Evolutionary conservation across 2,888 invertebrate species (phyloP).

Genomic region (Smittia sp.): DNA sequence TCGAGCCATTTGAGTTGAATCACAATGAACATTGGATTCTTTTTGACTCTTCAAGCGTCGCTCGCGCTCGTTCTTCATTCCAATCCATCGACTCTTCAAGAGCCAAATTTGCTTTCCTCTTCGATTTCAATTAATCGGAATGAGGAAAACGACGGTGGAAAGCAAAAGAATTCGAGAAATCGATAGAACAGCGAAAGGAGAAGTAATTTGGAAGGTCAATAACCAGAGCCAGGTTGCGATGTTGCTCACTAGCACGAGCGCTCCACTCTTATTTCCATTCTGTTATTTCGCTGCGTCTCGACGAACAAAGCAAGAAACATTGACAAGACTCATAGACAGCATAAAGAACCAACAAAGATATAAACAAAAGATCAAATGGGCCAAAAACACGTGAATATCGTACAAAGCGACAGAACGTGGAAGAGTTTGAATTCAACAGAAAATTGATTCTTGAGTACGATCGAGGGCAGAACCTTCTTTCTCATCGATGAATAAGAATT

Average conservation of each 20-base stretch:
- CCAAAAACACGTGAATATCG: neutral
- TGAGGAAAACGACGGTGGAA: constrained; percentile 12
- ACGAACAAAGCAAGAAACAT: neutral
- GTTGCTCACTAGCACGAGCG: neutral
- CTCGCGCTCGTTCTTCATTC: neutral
- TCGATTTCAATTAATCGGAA: constrained; percentile 28
- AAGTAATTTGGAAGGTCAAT: constrained; percentile 32
- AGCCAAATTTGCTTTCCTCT: constrained; percentile 1
- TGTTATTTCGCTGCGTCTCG: neutral
- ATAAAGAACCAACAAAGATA: neutral
- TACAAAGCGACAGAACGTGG: neutral
- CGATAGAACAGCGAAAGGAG: constrained; percentile 24
- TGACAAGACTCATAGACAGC: constrained; percentile 2
- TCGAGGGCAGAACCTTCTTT: neutral
- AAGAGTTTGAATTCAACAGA: neutral
- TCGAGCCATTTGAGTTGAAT: neutral
- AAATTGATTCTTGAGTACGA: constrained; percentile 25
- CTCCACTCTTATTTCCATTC: neutral
- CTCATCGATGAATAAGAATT: neutral
- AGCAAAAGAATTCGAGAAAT: neutral
- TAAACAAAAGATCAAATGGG: constrained; percentile 26
- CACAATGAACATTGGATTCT: neutral
- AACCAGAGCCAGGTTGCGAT: constrained; percentile 16
- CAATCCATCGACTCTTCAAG: neutral
- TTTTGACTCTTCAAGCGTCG: neutral